Base-by-base conservation (phyloP, 2,113 vertebrate genomes). In the Bucco capensis region DNA sequence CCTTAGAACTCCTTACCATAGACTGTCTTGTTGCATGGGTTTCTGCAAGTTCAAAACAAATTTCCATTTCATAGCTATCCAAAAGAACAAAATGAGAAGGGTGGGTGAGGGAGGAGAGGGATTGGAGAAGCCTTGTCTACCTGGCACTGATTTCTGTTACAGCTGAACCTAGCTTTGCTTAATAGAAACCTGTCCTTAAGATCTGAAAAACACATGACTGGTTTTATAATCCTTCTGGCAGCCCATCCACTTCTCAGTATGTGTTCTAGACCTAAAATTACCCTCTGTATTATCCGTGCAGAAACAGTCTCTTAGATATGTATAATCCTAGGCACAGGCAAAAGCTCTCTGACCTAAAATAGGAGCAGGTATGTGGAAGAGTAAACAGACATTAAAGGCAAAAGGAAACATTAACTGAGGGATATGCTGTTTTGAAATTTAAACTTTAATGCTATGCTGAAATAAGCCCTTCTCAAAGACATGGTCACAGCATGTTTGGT, bases 171-270 rank as follows among this genome's bases (percentile, higher is more conserved):
- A 44, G 50, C 46, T 97, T 95, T 94, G 47, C 76, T 77, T 94
- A 96, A 96, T 83, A 88, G 86, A 97, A 97, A 96, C 47, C 86
- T 86, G 69, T 82, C 76, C 78, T 91, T 79, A 79, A 73, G 80
- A 78, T 95, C 79, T 83, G 46, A 79, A 92, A 94, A 96, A 71
- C 81, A 76, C 65, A 78, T 4, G 2, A 65, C 57, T 74, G 30
- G 47, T 91, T 96, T 96, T 75, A 79, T 93, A 73, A 92, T 75
- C 75, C 58, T 93, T 83, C 56, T 93, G 88, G 90, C 93, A 93
- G 46, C 38, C 73, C 27, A 12, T 38, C 66, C 61, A 47, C 76
- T 86, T 69, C 78, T 93, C 92, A 75, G 60, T 83, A 87, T 78
- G 72, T 57, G 70, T 69, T 83, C 73, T 69, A 73, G 82, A 88